Percentiles rank a stretch among this genome's conserved stretches.
Conservation (phyloP, 1,140 invertebrate species). For the Macrocentrus cingulum region DNA sequence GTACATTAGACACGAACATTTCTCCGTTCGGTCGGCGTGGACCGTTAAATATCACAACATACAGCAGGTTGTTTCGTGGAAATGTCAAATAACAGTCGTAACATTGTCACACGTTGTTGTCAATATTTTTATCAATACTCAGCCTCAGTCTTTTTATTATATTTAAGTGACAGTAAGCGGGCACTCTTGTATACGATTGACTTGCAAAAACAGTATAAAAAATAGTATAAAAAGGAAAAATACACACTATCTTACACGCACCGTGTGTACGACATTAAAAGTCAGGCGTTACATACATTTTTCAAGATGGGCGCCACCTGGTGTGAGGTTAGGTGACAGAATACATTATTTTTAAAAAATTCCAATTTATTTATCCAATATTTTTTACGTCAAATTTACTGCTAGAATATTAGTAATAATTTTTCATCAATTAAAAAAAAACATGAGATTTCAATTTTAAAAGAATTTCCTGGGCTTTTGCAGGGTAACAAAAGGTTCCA, state of each 20-base stretch:
- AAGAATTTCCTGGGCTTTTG: no score
- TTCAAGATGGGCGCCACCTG: slow-evolving; percentile 18
- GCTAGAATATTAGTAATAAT: no score
- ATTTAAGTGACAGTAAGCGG: background rate
- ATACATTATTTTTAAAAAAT: no score
- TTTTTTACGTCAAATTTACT: no score
- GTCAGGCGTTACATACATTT: slow-evolving; percentile 17
- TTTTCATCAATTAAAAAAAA: no score
- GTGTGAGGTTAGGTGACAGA: background rate
- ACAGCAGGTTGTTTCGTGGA: background rate
- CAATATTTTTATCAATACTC: background rate
- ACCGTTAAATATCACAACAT: slow-evolving; percentile 19
- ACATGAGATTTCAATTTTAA: no score
- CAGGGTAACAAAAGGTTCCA: no score
- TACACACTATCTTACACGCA: slow-evolving; percentile 7
- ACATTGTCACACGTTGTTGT: no score
- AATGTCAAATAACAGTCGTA: background rate
- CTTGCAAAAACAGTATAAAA: background rate
- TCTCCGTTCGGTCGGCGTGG: background rate
- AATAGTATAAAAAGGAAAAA: slow-evolving; percentile 8
- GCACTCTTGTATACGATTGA: background rate
- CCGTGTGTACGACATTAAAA: slow-evolving; percentile 6
- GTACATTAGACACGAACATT: slow-evolving; percentile 12
- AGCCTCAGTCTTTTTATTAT: background rate
- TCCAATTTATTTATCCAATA: no score